Percentiles rank a stretch among this genome's conserved stretches.
These are phyloP conservation scores for Probaryconus sp. DNA, from an alignment of 1,140 invertebrate species.

Conservation along the genomic window DNA sequence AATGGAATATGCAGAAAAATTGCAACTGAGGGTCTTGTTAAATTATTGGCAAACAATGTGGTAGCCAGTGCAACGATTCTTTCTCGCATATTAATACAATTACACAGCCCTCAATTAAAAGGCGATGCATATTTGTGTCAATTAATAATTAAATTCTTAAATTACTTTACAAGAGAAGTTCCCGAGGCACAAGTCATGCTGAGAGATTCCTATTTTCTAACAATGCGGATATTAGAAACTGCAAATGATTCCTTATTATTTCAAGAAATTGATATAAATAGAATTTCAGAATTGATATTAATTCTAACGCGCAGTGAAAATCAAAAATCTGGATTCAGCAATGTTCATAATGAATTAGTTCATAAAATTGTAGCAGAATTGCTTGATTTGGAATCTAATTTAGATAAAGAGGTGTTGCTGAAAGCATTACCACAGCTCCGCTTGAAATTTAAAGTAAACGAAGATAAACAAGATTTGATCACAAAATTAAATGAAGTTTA, in stretches of 20 bases:
- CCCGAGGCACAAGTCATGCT: constrained; percentile 79
- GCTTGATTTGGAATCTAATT: constrained; percentile 64
- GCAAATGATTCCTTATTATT: constrained; percentile 84
- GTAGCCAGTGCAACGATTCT: constrained; percentile 74
- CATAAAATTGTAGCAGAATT: constrained; percentile 68
- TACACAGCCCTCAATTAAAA: constrained; percentile 80
- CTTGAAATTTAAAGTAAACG: constrained; percentile 61
- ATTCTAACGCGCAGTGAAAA: constrained; percentile 63
- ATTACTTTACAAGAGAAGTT: constrained; percentile 77
- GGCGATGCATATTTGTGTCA: constrained; percentile 79
- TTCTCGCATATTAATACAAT: constrained; percentile 80
- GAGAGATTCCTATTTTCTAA: constrained; percentile 83
- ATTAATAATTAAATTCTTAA: constrained; percentile 81
- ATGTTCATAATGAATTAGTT: constrained; percentile 70
- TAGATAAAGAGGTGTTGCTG: constrained; percentile 66
- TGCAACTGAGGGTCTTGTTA: constrained; percentile 71
- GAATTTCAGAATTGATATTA: constrained; percentile 75
- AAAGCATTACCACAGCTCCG: constrained; percentile 69
- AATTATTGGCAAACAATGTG: constrained; percentile 72
- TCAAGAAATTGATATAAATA: constrained; percentile 81
- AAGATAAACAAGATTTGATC: constrained; percentile 62
- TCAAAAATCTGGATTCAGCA: constrained; percentile 51
- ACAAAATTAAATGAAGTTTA: constrained; percentile 62
- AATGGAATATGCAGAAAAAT: constrained; percentile 66
- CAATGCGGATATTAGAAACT: constrained; percentile 82